phyloP scores from a whole-genome alignment of 2,113 vertebrate genomes.

The Cryptotis parvus region DNA sequence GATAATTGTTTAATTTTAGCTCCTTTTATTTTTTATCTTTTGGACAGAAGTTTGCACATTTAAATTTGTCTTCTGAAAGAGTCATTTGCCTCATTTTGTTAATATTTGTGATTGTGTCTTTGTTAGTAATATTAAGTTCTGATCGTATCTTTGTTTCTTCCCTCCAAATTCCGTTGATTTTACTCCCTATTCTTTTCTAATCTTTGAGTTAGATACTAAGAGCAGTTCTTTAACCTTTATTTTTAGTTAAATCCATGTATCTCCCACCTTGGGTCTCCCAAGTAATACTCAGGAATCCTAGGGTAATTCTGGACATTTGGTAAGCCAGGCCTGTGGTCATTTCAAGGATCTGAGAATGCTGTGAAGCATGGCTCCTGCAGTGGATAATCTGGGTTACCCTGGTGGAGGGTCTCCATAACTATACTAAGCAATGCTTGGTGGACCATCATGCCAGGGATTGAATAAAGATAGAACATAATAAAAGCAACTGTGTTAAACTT shows the following conservation, averaged over 20 bases:
- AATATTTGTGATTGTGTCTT: constrained; percentile 21
- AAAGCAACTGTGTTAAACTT: no score
- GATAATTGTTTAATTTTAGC: constrained; percentile 32
- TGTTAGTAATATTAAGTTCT: constrained; percentile 38
- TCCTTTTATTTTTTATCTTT: constrained; percentile 38
- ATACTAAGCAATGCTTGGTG: no score
- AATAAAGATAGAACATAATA: no score
- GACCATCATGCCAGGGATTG: no score
- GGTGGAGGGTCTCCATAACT: no score
- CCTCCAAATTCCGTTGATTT: constrained; percentile 19
- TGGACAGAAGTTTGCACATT: constrained; percentile 13
- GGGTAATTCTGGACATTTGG: no score
- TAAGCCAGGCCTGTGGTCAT: no score
- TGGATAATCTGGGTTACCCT: no score
- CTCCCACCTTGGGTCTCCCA: no score
- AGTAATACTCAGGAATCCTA: no score
- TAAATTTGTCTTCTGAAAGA: constrained; percentile 35
- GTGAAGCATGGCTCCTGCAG: no score
- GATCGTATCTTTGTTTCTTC: constrained; percentile 53
- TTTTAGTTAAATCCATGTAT: not conserved
- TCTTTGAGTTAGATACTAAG: constrained; percentile 16
- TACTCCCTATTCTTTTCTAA: constrained; percentile 1
- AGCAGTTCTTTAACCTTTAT: not conserved
- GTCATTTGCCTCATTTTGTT: not conserved
- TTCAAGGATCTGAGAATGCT: no score